Percentiles rank a stretch among this genome's conserved stretches.
Evolutionary conservation across 2,797 vertebrate species (phyloP).

Genomic region (Propithecus perrieri): DNA sequence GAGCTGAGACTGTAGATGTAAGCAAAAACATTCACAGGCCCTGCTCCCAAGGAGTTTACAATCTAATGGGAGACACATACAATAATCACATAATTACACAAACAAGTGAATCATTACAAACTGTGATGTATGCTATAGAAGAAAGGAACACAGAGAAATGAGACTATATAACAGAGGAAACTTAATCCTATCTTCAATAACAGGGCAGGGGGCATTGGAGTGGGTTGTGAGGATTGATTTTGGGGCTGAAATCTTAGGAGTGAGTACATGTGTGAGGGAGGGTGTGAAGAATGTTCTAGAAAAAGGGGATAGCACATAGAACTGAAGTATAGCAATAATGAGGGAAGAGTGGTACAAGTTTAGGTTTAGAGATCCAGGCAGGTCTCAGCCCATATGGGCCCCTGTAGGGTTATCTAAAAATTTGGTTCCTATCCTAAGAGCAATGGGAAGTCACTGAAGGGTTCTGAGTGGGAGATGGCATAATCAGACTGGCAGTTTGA

Average conservation of each 20-base stretch:
- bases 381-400: background rate
- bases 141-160: background rate
- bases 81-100: conserved; percentile 17
- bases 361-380: conserved; percentile 10
- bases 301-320: background rate
- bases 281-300: background rate
- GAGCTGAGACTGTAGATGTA: background rate
- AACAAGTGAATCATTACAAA: conserved; percentile 17
- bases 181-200: background rate
- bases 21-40: background rate
- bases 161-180: background rate
- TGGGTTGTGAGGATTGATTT: background rate
- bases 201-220: background rate
- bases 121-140: background rate
- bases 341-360: background rate
- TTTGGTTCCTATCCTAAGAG: background rate
- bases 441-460: background rate
- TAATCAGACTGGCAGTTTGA: background rate
- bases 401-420: background rate
- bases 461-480: background rate
- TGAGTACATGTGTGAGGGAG: background rate
- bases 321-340: background rate
- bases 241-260: conserved; percentile 29
- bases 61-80: background rate
- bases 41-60: background rate